Evolutionary conservation across 2,888 invertebrate genomes (phyloP).

Genomic region (Spisula solida): DNA sequence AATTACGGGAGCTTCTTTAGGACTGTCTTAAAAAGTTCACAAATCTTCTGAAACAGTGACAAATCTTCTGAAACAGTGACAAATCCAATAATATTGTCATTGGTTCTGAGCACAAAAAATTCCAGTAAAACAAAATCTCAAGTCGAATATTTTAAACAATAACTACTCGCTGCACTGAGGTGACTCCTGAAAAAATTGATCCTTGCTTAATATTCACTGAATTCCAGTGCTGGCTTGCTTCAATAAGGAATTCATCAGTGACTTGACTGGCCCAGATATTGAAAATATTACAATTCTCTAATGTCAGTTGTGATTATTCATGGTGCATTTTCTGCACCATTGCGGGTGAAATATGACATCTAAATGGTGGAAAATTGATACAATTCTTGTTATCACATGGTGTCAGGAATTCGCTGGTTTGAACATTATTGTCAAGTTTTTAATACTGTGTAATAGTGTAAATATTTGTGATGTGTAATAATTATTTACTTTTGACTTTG

Average conservation of each 20-base stretch:
- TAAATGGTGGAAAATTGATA: constrained; percentile 2
- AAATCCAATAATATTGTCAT: neutral
- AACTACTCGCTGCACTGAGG: neutral
- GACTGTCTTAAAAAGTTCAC: neutral
- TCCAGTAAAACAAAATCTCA: neutral
- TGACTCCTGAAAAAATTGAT: constrained; percentile 3
- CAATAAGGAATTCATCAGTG: neutral
- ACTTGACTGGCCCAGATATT: neutral
- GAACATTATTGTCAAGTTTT: constrained; percentile 19
- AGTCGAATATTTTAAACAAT: constrained; percentile 2
- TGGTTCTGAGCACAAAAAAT: neutral
- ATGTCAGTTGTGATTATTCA: constrained; percentile 22
- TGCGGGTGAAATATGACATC: neutral
- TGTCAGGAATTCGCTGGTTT: neutral
- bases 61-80: neutral
- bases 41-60: neutral
- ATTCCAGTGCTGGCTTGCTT: neutral
- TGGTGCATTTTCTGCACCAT: constrained; percentile 1
- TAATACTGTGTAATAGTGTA: neutral
- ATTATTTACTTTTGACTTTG: constrained; percentile 51
- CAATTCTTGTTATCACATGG: neutral
- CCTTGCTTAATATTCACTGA: neutral
- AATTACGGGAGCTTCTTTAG: neutral
- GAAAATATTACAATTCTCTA: constrained; percentile 12
- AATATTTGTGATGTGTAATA: constrained; percentile 54